Conservation (phyloP, 1,140 invertebrate genomes). For the Tachypleus tridentatus region DNA sequence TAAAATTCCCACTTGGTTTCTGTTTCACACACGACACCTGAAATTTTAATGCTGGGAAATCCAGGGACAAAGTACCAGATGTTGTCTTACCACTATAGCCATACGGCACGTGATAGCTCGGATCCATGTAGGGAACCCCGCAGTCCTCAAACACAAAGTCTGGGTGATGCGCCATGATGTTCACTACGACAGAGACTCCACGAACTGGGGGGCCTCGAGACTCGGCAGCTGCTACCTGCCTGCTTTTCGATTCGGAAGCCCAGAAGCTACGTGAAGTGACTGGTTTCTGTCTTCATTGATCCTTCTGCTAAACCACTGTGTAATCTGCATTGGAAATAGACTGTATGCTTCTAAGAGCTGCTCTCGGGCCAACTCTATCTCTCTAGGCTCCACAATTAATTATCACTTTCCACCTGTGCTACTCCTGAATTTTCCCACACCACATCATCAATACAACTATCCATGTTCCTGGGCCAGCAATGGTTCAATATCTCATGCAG, state of each 20-base stretch:
- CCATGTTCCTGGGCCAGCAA: slow-evolving; percentile 1
- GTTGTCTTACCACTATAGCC: slow-evolving; percentile 13
- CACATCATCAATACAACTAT: not conserved
- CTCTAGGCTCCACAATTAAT: not conserved
- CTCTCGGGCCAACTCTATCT: slow-evolving; percentile 1
- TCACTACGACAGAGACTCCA: not conserved
- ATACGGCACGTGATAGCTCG: slow-evolving; percentile 18
- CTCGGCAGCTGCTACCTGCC: not conserved
- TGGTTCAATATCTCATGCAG: too few relatives aligned
- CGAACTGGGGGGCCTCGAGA: not conserved
- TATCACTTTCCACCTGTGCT: slow-evolving; percentile 1
- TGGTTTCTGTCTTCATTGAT: not conserved
- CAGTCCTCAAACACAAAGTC: slow-evolving; percentile 20
- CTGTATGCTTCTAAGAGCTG: not conserved
- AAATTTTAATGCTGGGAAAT: slow-evolving; percentile 1
- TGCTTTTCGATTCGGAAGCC: not conserved
- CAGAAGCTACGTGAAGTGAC: not conserved
- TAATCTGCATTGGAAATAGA: slow-evolving; percentile 3
- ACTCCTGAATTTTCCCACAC: slow-evolving; percentile 1
- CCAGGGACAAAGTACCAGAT: not conserved
- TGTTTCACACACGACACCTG: slow-evolving; percentile 1
- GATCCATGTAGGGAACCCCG: slow-evolving; percentile 18
- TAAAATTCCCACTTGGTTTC: too few relatives aligned
- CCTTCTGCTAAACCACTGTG: slow-evolving; percentile 2
- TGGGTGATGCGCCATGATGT: slow-evolving; percentile 16